Conservation (phyloP, 2,113 vertebrate genomes). For the Stigmatopora nigra region DNA sequence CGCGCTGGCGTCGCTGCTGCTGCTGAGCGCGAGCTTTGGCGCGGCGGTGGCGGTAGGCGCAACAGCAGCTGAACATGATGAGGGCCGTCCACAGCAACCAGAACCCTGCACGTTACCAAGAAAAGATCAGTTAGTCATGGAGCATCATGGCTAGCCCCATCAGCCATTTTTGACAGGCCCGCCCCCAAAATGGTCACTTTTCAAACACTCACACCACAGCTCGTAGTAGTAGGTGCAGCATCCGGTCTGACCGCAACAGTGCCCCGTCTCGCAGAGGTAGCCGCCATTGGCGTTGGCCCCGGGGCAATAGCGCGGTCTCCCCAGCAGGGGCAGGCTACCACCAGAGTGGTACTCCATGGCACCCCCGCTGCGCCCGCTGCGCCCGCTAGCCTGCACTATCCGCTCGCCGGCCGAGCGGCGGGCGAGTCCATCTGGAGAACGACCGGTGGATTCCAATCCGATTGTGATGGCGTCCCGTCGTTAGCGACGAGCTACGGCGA, state of each 20-base stretch:
- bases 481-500: too few relatives aligned
- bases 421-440: slow-evolving; percentile 23
- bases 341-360: slow-evolving; percentile 73
- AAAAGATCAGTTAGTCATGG: too few relatives aligned
- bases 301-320: slow-evolving; percentile 78
- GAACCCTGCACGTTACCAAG: slow-evolving; percentile 79
- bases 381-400: slow-evolving; percentile 24
- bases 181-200: too few relatives aligned
- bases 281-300: slow-evolving; percentile 79
- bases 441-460: background rate
- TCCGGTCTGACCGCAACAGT: slow-evolving; percentile 92
- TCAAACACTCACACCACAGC: slow-evolving; percentile 83
- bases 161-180: too few relatives aligned
- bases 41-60: slow-evolving; percentile 86
- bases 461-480: too few relatives aligned
- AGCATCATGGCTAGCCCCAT: too few relatives aligned
- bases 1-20: slow-evolving; percentile 88
- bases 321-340: slow-evolving; percentile 73
- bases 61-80: slow-evolving; percentile 93
- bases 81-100: slow-evolving; percentile 93
- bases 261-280: slow-evolving; percentile 89
- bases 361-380: slow-evolving; percentile 49
- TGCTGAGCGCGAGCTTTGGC: slow-evolving; percentile 88
- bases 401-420: slow-evolving; percentile 19
- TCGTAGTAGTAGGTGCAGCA: slow-evolving; percentile 98